A percentile compares a stretch with the other conserved stretches of the same genome.
Conservation (phyloP, 2,113 vertebrate species). For the Antennarius striatus region DNA sequence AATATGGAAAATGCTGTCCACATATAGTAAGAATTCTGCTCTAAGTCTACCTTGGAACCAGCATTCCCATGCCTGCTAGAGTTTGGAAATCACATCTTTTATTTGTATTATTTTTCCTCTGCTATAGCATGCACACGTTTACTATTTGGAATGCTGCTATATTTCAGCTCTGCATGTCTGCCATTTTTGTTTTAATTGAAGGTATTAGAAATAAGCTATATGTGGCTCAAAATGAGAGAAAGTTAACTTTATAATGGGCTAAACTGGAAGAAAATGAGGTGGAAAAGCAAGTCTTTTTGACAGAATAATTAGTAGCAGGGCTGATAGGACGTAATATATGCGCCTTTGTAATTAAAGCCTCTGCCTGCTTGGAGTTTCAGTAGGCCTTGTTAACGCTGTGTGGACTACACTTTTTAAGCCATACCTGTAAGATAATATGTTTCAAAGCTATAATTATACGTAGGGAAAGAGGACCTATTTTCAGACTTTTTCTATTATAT, state of each 20-base stretch:
- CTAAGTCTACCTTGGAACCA: not conserved
- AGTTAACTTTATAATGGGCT: conserved; percentile 71
- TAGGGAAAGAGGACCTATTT: conserved; percentile 77
- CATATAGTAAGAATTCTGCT: not conserved
- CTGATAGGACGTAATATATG: conserved; percentile 72
- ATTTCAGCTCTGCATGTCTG: conserved; percentile 26
- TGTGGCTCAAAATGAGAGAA: conserved; percentile 56
- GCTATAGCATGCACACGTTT: not conserved
- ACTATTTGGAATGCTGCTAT: conserved; percentile 11
- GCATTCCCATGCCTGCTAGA: not conserved
- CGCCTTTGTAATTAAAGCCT: conserved; percentile 75
- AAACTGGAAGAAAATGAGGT: conserved; percentile 46
- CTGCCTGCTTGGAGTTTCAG: conserved; percentile 62
- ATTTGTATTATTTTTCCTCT: not conserved
- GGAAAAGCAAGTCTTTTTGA: conserved; percentile 52
- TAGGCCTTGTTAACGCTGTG: conserved; percentile 72
- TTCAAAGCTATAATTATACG: conserved; percentile 81
- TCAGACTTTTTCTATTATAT: conserved; percentile 80
- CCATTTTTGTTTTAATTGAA: conserved; percentile 51
- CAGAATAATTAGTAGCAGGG: conserved; percentile 70
- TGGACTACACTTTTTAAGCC: conserved; percentile 69
- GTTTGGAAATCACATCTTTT: not conserved
- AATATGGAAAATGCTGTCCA: too few relatives aligned
- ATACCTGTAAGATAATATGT: conserved; percentile 79
- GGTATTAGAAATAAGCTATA: conserved; percentile 59